Base-by-base conservation (phyloP, 53 echinoderm and acorn worm genomes). In the Actinopyga echinites region DNA sequence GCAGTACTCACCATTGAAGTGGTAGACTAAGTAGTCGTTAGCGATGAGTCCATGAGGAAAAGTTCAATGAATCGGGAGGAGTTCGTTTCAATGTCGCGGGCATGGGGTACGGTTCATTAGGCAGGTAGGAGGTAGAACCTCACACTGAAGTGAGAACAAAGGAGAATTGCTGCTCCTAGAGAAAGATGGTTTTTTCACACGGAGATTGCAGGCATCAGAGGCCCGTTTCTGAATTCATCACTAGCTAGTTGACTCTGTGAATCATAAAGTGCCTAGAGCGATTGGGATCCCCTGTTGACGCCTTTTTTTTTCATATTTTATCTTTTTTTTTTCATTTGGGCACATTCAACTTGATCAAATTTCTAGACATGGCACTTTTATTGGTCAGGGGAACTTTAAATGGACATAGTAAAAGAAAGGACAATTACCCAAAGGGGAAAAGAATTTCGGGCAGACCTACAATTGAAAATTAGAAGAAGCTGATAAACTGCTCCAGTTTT, bases 201-300 rank as follows among this genome's bases (percentile, higher is more conserved):
- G 17, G 7, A 6, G 49, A 17, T 49, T 15, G 49, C 49, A 49
- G 13, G 49, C 49, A 15, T 49, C 15, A 49, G 2, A 49, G 7
- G 17, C 49, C 7, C 17, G 49, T 6, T 13, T 49, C 1, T 13
- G 49, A 49, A 49, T 49, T 49, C 17, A 49, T 49, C 15, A 49
- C 49, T 6, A 49, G 40, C 40, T 29, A 64, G 19, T 23, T 5
- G 36, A 33, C 36, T 67, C 25, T 71, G 42, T 71, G 71, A 71
- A 71, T 71, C 71, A 71, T 40, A 44, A 71, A 71, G 20, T 65
- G 71, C 71, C 40, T 20, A 34, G 9, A 71, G 71, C 38, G 25
- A 71, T 65, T 34, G 28, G 31, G 49, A 49, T 49, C 49, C 49
- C 49, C 12, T 13, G 17, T 17, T 10, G 15, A 1, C 49, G 17